Evolutionary conservation across 1,140 invertebrate genomes (phyloP).

Genomic region (Zaprionus camerounensis): DNA sequence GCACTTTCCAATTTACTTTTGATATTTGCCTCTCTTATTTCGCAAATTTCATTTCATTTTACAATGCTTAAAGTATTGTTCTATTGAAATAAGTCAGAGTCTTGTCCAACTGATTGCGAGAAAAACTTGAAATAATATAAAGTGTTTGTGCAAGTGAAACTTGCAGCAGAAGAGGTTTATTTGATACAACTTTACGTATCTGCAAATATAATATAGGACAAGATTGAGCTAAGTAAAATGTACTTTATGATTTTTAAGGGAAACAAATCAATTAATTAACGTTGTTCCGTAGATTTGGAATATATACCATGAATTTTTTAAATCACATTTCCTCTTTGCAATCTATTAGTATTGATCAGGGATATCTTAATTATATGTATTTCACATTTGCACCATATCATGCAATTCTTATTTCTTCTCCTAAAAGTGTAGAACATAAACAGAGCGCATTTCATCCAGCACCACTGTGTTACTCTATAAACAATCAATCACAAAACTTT

Average conservation of each 20-base stretch:
- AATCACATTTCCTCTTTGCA: no score
- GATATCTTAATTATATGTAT: no score
- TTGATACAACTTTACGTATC: not conserved
- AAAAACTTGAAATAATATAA: not conserved
- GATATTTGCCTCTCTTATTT: slow-evolving; percentile 15
- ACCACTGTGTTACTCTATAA: not conserved
- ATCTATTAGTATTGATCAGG: no score
- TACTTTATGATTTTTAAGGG: no score
- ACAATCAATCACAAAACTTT: not conserved
- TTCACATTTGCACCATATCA: no score
- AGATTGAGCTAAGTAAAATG: not conserved
- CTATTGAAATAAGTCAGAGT: not conserved
- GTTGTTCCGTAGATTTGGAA: no score
- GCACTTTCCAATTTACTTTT: slow-evolving; percentile 22
- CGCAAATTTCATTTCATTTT: slow-evolving; percentile 11
- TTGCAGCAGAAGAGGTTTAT: no score
- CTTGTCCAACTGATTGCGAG: not conserved
- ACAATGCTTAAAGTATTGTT: not conserved
- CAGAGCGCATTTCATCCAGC: no score
- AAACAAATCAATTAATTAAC: not conserved
- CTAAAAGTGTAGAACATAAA: no score
- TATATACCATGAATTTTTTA: no score
- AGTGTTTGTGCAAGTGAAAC: not conserved
- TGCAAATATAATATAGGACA: not conserved
- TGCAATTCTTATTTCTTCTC: no score